phyloP scores from a whole-genome alignment of 2,888 invertebrate species.

The Callimorpha dominula region DNA sequence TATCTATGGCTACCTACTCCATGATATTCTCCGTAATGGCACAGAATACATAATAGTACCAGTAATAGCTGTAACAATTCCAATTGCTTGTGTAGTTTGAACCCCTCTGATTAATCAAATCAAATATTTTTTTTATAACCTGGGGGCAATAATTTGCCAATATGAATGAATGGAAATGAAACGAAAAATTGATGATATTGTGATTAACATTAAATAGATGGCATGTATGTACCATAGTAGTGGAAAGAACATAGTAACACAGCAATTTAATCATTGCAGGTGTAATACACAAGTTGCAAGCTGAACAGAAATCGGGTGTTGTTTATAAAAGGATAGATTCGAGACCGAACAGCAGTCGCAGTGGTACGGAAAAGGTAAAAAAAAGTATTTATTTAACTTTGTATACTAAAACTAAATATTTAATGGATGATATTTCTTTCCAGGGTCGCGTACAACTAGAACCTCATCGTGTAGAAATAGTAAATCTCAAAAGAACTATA shows the following conservation, averaged over 20 bases:
- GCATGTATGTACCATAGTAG: neutral
- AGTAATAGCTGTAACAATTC: too few species aligned
- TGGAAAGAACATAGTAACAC: neutral
- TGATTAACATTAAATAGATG: too few species aligned
- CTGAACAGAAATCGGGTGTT: constrained; percentile 71
- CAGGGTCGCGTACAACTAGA: constrained; percentile 71
- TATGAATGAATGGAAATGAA: too few species aligned
- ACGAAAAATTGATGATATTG: too few species aligned
- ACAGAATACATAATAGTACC: too few species aligned
- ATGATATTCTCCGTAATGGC: too few species aligned
- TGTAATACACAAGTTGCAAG: constrained; percentile 77
- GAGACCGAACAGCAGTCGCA: constrained; percentile 71
- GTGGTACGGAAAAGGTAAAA: constrained; percentile 72
- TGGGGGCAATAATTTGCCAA: too few species aligned
- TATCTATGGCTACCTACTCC: neutral
- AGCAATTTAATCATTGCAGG: constrained; percentile 57
- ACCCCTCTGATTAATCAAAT: too few species aligned
- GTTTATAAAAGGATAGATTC: constrained; percentile 67
- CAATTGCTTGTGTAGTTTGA: too few species aligned
- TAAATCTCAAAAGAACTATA: constrained; percentile 83
- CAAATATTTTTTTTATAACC: too few species aligned
- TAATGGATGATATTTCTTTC: neutral
- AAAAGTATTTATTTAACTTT: neutral
- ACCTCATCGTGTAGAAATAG: constrained; percentile 78
- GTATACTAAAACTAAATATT: too few species aligned